Percentiles rank a stretch among this genome's conserved stretches.
phyloP scores from a whole-genome alignment of 2,888 invertebrate genomes.

The Zootermopsis nevadensis region DNA sequence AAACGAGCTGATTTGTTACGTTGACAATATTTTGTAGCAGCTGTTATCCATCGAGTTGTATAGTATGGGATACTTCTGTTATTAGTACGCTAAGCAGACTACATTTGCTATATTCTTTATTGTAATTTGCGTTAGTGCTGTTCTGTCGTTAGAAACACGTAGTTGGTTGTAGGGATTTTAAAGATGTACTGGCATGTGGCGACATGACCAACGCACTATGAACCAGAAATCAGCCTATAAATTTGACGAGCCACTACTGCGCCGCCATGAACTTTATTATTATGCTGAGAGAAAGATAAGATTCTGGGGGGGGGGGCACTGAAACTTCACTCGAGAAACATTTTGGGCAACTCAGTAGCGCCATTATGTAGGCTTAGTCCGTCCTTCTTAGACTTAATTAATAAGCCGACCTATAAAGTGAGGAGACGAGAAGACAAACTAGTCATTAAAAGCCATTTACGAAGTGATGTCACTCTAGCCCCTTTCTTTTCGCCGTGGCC shows the following conservation, averaged over 20 bases:
- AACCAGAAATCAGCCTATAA: no score
- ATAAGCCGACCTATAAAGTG: constrained; percentile 8
- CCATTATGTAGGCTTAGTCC: neutral
- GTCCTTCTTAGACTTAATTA: constrained; percentile 24
- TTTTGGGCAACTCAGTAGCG: neutral
- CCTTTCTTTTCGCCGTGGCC: neutral
- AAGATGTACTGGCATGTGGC: no score
- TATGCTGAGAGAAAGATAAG: neutral
- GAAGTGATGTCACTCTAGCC: neutral
- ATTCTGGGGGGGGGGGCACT: neutral
- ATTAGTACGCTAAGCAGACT: no score
- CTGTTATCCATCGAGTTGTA: no score
- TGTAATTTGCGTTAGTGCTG: no score
- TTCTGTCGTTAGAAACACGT: no score
- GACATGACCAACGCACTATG: no score
- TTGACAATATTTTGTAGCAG: no score
- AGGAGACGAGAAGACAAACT: neutral
- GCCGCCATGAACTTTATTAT: neutral
- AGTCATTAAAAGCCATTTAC: constrained; percentile 33
- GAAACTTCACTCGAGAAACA: constrained; percentile 2
- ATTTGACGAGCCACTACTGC: neutral
- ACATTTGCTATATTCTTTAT: no score
- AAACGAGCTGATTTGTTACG: no score
- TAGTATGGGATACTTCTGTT: no score
- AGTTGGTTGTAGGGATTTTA: no score